Base-by-base conservation (phyloP, 2,888 invertebrate genomes). In the Microplitis deprimator region DNA sequence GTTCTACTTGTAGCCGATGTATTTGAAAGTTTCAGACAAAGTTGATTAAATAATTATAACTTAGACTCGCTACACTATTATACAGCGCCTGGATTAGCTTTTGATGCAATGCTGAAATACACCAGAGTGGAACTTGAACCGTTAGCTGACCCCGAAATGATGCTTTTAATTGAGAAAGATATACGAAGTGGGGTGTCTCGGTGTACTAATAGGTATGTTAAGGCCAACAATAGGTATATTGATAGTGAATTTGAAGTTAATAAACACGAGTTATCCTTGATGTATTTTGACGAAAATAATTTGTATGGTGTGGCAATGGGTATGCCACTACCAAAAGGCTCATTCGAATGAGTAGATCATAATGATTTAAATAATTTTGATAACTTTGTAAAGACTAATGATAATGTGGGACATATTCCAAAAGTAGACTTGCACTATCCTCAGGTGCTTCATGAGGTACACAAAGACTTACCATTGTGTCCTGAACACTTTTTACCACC, bases 261-360 rank as follows among this genome's bases (percentile, higher is more conserved):
- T 59, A 5, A 2, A 59, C 8, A 2, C 8, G 59, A 59, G 13
- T 59, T 5, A 59, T 59, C 2, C 5, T 59, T 59, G 13, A 62
- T 72, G 60, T 71, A 72, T 39, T 20, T 20, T 20, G 20, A 88
- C 20, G 20, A 1, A 20, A 20, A 20, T 20, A 20, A 20, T 20
- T 20, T 20, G 20, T 20, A 20, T 79, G 87, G 87, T 8, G 84
- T 83, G 81, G 87, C 87, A 1, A 86, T 89, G 87, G 81, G 20
- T 20, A 20, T 5, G 4, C 76, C 77, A 7, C 78, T 89, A 16
- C 88, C 88, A 0, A 59, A 75, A 8, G 78, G 78, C 7, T 79
- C 79, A 6, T 88, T 89, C 80, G 70, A 84, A 73, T 89, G 87
- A 85, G 77, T 82, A 10, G 76, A 81, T 8, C 61, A 74, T 39